These are phyloP conservation scores for Hydrozoanthus tunicans DNA, from an alignment of 64 coral and sea anemone species.

Conservation along the genomic window DNA sequence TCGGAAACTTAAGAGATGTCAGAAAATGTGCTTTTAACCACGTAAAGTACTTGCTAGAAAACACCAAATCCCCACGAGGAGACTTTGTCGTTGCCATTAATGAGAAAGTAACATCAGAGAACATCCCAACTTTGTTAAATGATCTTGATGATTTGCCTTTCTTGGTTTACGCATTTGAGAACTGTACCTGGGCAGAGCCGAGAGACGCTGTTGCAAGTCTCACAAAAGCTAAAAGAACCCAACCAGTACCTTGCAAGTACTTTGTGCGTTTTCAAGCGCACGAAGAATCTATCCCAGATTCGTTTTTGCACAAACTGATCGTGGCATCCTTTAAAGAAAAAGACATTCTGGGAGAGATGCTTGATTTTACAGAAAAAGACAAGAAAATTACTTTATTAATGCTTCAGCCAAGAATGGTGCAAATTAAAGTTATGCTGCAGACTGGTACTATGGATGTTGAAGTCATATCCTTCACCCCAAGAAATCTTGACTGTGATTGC, in stretches of 20 bases:
- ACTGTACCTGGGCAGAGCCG: background rate
- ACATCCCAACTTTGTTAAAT: slow-evolving; percentile 33
- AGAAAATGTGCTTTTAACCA: background rate
- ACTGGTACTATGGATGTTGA: background rate
- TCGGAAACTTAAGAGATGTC: slow-evolving; percentile 8
- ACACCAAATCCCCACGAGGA: no score
- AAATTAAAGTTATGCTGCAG: background rate
- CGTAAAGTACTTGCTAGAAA: slow-evolving; percentile 6
- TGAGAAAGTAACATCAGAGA: slow-evolving; percentile 11
- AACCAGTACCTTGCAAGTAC: background rate
- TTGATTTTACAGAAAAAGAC: background rate
- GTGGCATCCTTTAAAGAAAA: background rate
- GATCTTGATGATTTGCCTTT: slow-evolving; percentile 42
- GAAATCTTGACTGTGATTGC: background rate
- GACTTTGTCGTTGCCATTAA: slow-evolving; percentile 25
- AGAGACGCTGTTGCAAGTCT: background rate
- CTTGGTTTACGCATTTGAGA: no score
- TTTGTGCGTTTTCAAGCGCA: background rate
- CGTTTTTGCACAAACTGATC: slow-evolving; percentile 3
- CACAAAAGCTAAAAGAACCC: background rate
- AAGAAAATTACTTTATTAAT: background rate
- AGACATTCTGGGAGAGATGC: background rate
- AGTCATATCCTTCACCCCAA: background rate
- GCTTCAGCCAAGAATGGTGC: background rate
- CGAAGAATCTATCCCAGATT: background rate